phyloP scores from a whole-genome alignment of 1,140 invertebrate species.

The Dreissena polymorpha region DNA sequence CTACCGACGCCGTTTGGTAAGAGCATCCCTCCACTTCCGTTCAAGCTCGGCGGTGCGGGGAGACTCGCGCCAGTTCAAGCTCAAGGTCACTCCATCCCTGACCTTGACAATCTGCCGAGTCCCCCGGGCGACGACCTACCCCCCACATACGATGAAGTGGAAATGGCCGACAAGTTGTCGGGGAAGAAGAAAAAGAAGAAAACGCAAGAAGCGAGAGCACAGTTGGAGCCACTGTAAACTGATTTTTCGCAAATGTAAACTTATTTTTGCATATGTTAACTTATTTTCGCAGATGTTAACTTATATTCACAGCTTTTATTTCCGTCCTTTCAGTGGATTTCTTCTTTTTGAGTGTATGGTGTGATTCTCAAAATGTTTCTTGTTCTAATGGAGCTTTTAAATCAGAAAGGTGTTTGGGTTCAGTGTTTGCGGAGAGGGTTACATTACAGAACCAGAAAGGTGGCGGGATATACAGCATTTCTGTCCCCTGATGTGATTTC shows the following conservation, averaged over 20 bases:
- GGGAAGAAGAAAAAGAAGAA: slow-evolving; percentile 52
- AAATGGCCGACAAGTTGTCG: slow-evolving; percentile 51
- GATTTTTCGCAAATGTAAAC: background rate
- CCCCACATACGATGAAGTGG: slow-evolving; percentile 55
- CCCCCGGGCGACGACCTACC: slow-evolving; percentile 48
- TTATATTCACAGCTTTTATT: too few relatives aligned
- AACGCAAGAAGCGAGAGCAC: slow-evolving; percentile 37
- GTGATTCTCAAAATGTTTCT: too few relatives aligned
- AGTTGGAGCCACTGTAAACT: slow-evolving; percentile 45
- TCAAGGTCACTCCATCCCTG: slow-evolving; percentile 22
- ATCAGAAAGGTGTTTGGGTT: too few relatives aligned
- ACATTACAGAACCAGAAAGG: too few relatives aligned
- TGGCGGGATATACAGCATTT: too few relatives aligned
- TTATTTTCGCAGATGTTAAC: too few relatives aligned
- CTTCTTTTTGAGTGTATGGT: too few relatives aligned
- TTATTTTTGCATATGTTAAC: background rate
- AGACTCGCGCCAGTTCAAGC: slow-evolving; percentile 46
- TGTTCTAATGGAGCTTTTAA: too few relatives aligned
- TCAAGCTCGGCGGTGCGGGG: slow-evolving; percentile 33
- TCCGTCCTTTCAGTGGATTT: too few relatives aligned
- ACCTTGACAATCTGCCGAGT: slow-evolving; percentile 53
- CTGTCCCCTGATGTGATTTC: too few relatives aligned
- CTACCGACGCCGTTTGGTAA: slow-evolving; percentile 34
- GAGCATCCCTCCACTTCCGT: slow-evolving; percentile 53
- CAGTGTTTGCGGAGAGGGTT: too few relatives aligned